These are phyloP conservation scores for Pissodes strobi DNA, from an alignment of 1,140 invertebrate species.

Conservation along the genomic window DNA sequence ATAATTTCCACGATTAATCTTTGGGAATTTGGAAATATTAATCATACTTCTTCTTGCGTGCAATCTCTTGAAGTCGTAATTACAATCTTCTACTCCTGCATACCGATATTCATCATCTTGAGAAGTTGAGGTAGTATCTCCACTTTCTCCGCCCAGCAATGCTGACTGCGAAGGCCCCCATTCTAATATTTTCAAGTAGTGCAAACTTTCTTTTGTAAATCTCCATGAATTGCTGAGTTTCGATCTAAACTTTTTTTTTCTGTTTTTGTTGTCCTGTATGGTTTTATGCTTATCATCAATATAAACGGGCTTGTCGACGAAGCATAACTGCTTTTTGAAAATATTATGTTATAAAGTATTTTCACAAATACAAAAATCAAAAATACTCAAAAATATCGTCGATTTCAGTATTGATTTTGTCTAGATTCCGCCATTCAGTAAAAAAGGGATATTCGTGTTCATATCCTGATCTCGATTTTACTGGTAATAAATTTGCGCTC, in stretches of 20 bases:
- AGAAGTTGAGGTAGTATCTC: constrained; percentile 67
- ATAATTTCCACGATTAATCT: constrained; percentile 97
- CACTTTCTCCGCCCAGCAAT: constrained; percentile 71
- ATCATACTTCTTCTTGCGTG: constrained; percentile 92
- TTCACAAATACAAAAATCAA: no score
- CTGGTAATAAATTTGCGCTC: no score
- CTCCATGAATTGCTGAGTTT: constrained; percentile 81
- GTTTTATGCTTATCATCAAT: constrained; percentile 83
- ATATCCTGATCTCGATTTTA: no score
- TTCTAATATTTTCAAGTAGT: constrained; percentile 79
- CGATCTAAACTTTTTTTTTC: constrained; percentile 79
- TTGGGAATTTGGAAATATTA: constrained; percentile 96
- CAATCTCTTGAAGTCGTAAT: constrained; percentile 97
- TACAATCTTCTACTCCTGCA: constrained; percentile 97
- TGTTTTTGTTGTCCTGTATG: constrained; percentile 89
- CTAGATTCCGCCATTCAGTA: no score
- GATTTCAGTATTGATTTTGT: no score
- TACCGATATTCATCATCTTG: constrained; percentile 97
- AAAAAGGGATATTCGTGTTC: no score
- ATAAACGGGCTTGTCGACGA: constrained; percentile 84
- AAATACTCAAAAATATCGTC: no score
- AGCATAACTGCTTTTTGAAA: no score
- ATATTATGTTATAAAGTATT: no score
- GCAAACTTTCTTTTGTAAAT: constrained; percentile 78
- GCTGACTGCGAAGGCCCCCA: constrained; percentile 80